Evolutionary conservation across 1,140 invertebrate genomes (phyloP).

Genomic region (Bombus cullumanus): DNA sequence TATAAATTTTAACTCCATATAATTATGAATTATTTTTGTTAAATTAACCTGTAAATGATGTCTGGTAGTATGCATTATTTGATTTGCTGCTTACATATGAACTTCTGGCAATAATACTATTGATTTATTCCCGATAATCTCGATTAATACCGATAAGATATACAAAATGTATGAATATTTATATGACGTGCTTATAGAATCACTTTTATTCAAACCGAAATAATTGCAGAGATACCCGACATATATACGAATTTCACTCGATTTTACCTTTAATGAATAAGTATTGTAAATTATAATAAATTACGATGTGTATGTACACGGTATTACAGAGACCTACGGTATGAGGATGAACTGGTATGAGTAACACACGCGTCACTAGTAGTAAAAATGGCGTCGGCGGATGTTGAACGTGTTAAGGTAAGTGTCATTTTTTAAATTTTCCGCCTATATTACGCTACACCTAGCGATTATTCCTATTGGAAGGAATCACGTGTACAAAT

Average conservation of each 20-base stretch:
- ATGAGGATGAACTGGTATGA: background rate
- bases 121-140: background rate
- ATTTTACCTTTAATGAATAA: background rate
- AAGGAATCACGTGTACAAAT: background rate
- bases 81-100: too few species aligned
- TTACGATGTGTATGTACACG: background rate
- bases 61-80: background rate
- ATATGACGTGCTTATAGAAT: background rate
- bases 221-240: background rate
- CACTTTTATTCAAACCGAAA: background rate
- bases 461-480: background rate
- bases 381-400: slow-evolving; percentile 80
- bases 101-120: background rate
- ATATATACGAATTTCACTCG: background rate
- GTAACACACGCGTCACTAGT: slow-evolving; percentile 41
- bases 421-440: slow-evolving; percentile 49
- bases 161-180: background rate
- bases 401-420: slow-evolving; percentile 80
- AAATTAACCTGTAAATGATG: background rate
- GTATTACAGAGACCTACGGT: background rate
- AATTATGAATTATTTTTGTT: background rate
- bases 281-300: background rate
- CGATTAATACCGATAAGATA: background rate
- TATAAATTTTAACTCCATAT: background rate
- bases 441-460: background rate